Conservation (phyloP, 2,113 vertebrate genomes). For the Burhinus oedicnemus region DNA sequence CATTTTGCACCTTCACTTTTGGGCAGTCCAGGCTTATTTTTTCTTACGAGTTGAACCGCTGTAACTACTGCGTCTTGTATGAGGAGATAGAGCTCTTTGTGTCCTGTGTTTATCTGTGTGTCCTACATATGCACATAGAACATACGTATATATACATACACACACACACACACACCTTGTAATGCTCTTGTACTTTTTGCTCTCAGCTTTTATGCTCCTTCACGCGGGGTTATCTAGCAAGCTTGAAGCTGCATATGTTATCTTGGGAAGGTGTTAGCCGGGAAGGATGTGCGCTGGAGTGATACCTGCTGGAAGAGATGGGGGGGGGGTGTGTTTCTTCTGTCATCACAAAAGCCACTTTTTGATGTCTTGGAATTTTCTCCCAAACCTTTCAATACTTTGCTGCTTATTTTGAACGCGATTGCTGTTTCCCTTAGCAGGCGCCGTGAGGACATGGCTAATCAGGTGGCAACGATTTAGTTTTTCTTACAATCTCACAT, state of each 20-base stretch:
- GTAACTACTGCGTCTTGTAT: background rate
- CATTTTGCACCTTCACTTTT: background rate
- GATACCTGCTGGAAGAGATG: background rate
- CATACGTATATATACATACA: background rate
- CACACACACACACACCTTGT: background rate
- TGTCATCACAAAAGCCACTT: background rate
- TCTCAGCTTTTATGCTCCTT: background rate
- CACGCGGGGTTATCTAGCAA: background rate
- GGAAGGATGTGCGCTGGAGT: background rate
- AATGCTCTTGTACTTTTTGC: background rate
- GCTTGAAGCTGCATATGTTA: rapidly evolving
- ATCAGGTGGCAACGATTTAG: background rate
- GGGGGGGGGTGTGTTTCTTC: rapidly evolving
- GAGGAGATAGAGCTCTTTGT: background rate
- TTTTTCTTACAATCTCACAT: background rate
- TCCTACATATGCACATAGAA: background rate
- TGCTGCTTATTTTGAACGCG: background rate
- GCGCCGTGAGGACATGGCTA: background rate
- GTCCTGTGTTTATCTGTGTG: background rate
- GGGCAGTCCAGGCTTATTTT: background rate
- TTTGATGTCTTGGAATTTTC: background rate
- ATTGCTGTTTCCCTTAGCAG: background rate
- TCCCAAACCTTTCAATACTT: background rate
- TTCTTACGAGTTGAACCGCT: background rate
- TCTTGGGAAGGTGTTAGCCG: background rate